Evolutionary conservation across 2,888 invertebrate species (phyloP).

Genomic region (Acronicta leporina): DNA sequence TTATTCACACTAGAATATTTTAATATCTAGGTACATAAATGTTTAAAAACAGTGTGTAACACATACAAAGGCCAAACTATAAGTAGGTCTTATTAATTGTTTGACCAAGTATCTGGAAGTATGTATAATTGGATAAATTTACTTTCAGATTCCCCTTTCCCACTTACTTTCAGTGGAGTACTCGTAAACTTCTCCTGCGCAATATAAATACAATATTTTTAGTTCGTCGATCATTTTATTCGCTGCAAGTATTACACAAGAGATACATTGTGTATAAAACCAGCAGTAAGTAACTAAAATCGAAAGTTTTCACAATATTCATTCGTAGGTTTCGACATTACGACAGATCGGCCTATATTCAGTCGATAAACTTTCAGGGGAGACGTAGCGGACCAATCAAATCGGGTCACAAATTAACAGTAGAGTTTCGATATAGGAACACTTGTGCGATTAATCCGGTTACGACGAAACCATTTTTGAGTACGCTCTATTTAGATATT

Average conservation of each 20-base stretch:
- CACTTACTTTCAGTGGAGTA: too few relatives aligned
- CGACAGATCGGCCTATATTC: constrained; percentile 70
- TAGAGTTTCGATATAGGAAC: constrained; percentile 49
- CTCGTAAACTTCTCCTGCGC: too few relatives aligned
- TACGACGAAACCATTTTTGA: constrained; percentile 41
- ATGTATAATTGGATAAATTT: too few relatives aligned
- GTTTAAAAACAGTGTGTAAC: too few relatives aligned
- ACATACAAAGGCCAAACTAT: too few relatives aligned
- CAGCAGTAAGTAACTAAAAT: constrained; percentile 48
- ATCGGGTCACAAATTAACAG: constrained; percentile 70
- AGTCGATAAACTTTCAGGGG: constrained; percentile 59
- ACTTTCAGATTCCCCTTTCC: too few relatives aligned
- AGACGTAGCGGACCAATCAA: constrained; percentile 61
- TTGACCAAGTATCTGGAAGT: too few relatives aligned
- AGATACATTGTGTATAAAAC: constrained; percentile 39
- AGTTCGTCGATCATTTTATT: constrained; percentile 17
- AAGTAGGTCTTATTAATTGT: too few relatives aligned
- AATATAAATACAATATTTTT: constrained; percentile 19
- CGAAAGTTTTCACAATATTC: constrained; percentile 54
- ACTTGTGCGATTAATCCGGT: constrained; percentile 62
- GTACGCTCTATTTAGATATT: constrained; percentile 29
- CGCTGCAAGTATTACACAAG: constrained; percentile 30
- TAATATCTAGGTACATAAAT: too few relatives aligned
- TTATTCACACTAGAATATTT: too few relatives aligned
- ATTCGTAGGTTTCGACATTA: constrained; percentile 63